Base-by-base conservation (phyloP, 2,888 invertebrate species). In the Tetranychus truncatus region DNA sequence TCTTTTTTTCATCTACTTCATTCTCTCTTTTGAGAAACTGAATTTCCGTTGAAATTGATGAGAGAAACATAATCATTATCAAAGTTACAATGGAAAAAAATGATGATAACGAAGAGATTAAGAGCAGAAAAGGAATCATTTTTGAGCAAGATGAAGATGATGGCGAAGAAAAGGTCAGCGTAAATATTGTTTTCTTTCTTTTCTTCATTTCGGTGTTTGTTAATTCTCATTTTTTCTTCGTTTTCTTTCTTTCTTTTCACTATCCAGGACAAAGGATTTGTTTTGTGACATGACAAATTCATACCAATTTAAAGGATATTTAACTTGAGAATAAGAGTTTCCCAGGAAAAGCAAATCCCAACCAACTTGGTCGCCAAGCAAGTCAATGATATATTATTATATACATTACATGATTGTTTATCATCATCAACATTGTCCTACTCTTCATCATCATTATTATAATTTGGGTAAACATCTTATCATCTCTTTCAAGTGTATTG, bases 321-420 rank as follows among this genome's bases (percentile, higher is more conserved):
- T 15, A 69, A n/a, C 11, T 55, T 9, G 55, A 55, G 55, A 55
- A 9, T 55, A 9, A 15, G 55, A 55, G 55, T 15, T 20, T 18
- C 11, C 69, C 21, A 18, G 21, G 69, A 24, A 69, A n/a, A 69
- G 21, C 11, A 24, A 69, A n/a, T 20, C 18, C 66, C 66, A 66
- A 20, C 66, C 20, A 20, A 18, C 18, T 18, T 20, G 66, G 34
- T 34, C 34, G 34, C 34, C 34, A 34, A 34, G 34, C 34, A 34
- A 45, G 15, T 74, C 21, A 74, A 44, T n/a, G 21, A 44, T 69
- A 55, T 69, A 76, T 8, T 20, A 45, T 24, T 65, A 20, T 20
- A 65, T 46, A 71, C 74, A n/a, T 20, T 74, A 9, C 44, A 15
- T 21, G 71, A 72, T 18, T 24, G 73, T 24, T 73, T 71, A 71